These are phyloP conservation scores for Chunga burmeisteri DNA, from an alignment of 2,113 vertebrate species.

Conservation along the genomic window DNA sequence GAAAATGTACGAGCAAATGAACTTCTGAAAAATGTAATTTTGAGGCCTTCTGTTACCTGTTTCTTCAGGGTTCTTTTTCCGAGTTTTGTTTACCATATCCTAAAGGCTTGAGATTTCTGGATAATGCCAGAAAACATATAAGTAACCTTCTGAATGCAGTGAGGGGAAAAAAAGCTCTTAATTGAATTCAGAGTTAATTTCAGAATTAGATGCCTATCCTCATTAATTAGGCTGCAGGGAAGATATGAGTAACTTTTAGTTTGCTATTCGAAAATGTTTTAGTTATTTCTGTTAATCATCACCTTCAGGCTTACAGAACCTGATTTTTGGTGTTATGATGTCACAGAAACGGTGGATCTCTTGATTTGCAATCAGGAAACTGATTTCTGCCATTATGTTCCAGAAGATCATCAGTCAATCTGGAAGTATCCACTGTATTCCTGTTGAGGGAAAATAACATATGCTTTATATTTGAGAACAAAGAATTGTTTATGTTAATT, in stretches of 20 bases:
- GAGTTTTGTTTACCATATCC: background rate
- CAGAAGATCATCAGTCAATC: background rate
- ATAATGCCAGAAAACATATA: background rate
- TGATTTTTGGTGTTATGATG: background rate
- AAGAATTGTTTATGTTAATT: background rate
- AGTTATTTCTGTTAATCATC: background rate
- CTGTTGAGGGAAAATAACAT: background rate
- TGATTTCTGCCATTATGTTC: background rate
- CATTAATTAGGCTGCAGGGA: background rate
- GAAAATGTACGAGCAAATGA: background rate
- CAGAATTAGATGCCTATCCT: background rate
- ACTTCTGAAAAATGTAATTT: background rate
- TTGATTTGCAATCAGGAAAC: background rate
- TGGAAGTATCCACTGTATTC: background rate
- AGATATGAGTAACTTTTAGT: background rate
- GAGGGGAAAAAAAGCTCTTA: background rate
- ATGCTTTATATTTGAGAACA: background rate
- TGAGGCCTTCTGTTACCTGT: background rate
- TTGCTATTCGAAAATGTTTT: background rate
- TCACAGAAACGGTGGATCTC: background rate
- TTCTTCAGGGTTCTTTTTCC: background rate
- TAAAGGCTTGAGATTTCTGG: background rate
- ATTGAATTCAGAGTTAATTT: background rate
- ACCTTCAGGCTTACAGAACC: background rate
- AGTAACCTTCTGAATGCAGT: background rate